Base-by-base conservation (phyloP, 2,797 vertebrate species). In the Coranthus polyacanthus region DNA sequence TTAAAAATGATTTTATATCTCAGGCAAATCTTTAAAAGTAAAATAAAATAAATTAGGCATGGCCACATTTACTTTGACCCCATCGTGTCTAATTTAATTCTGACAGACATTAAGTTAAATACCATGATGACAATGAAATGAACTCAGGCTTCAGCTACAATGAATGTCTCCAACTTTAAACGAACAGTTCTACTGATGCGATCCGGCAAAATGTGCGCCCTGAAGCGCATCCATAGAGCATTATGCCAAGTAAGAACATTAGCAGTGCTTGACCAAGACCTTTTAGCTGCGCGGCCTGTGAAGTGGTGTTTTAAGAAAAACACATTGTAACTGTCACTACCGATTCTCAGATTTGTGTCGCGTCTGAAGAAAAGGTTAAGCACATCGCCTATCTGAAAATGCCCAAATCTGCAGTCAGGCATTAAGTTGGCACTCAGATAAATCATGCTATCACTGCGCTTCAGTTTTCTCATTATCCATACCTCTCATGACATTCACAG, bases 281-380 rank as follows among this genome's bases (percentile, higher is more conserved):
- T 91, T 93, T 93, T 57, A 81, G 73, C 75, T 68, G 81, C 79
- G 67, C 47, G 45, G 73, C 81, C 71, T 58, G 62, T 74, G 64
- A 82, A 88, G 78, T 86, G 79, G 68, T 68, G 78, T 81, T 82
- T 79, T 47, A 83, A 86, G 65, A 52, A 52, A 67, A 89, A 75
- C 92, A 93, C 85, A 92, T 75, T 92, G 89, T 32, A 79, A 80
- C 84, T 63, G 93, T 92, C 92, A 89, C 85, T 72, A 74, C 75
- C 22, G 57, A 92, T 93, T 85, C 72, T 59, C 72, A 88, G 62
- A 89, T 85, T 82, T 76, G 67, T 61, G 72, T 75, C 18, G 55
- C 43, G 58, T 81, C 86, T 74, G 46, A 63, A 77, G 91, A 92
- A 94, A 94, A 94, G 93, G 92, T 92, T 92, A 94, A 89, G 78